Base-by-base conservation (phyloP, 2,888 invertebrate species). In the Drosophila vallismaia region DNA sequence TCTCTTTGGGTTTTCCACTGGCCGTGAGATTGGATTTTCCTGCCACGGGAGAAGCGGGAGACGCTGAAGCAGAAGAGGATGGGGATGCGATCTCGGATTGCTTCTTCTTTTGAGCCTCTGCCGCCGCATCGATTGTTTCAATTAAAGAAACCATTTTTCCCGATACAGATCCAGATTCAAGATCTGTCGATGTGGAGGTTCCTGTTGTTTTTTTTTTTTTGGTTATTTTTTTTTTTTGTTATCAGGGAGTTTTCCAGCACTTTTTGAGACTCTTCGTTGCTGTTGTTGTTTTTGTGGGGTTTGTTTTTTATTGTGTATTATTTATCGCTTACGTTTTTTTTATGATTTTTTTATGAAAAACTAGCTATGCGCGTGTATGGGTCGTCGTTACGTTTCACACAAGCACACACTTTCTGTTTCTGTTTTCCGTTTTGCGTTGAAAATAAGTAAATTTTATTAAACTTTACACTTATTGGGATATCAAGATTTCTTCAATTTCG, bases 1-100 rank as follows among this genome's bases (percentile, higher is more conserved):
- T 95, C 89, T 94, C 95, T 92, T 94, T 95, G 76, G 93, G 92
- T 89, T 91, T 91, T 49, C 89, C 89, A 66, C 79, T 86, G 54
- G 85, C 88, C 52, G 89, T 90, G 55, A 89, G 71, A 53, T 77
- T 77, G 29, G 69, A 76, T 50, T 66, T 68, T 49, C 66, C 48
- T 24, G 12, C 48, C 26, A 48, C 29, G 7, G 69, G 48, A 9
- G 59, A 55, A 29, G 66, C 10, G 40, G 63, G 38, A 45, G 33
- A n/a, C 8, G 53, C 45, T 55, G 67, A 12, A 60, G 74, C 63
- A 26, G 31, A 52, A 51, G 48, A 28, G 19, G 48, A 68, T n/a
- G n/a, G n/a, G 48, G 68, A 62, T 66, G 67, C 54, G 63, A 59
- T 71, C 46, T 68, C 70, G 79, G 77, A 29, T 31, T 59, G 60